These are phyloP conservation scores for Tricholauxania praeusta DNA, from an alignment of 2,888 invertebrate genomes.

Conservation along the genomic window DNA sequence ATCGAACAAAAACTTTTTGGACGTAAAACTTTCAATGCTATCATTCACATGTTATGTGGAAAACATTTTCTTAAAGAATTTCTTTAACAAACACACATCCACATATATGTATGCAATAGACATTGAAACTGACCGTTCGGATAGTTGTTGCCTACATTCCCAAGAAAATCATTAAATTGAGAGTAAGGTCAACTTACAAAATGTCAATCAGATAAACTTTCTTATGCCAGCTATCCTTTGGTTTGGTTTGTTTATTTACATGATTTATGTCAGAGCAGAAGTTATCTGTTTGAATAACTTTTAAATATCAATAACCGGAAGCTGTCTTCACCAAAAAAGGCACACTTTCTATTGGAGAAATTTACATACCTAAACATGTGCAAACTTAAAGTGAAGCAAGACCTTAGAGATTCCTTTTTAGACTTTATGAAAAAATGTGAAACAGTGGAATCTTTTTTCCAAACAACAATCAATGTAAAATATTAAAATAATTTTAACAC, in stretches of 20 bases:
- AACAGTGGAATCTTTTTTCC: too few species aligned
- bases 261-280: slow-evolving; percentile 35
- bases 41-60: not conserved
- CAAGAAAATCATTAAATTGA: not conserved
- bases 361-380: too few species aligned
- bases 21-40: too few species aligned
- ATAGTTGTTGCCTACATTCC: not conserved
- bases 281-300: slow-evolving; percentile 45
- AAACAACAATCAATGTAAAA: too few species aligned
- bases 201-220: not conserved
- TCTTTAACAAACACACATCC: not conserved
- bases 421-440: too few species aligned
- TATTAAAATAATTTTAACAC: too few species aligned
- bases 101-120: too few species aligned
- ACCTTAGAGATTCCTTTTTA: too few species aligned
- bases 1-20: too few species aligned
- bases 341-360: too few species aligned
- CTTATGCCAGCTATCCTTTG: not conserved
- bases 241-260: slow-evolving; percentile 30
- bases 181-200: slow-evolving; percentile 10
- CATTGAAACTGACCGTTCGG: not conserved
- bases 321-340: slow-evolving; percentile 31
- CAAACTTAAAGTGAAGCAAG: too few species aligned
- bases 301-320: slow-evolving; percentile 53
- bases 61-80: not conserved